phyloP scores from a whole-genome alignment of 2,113 vertebrate species.

The Thermophis baileyi region DNA sequence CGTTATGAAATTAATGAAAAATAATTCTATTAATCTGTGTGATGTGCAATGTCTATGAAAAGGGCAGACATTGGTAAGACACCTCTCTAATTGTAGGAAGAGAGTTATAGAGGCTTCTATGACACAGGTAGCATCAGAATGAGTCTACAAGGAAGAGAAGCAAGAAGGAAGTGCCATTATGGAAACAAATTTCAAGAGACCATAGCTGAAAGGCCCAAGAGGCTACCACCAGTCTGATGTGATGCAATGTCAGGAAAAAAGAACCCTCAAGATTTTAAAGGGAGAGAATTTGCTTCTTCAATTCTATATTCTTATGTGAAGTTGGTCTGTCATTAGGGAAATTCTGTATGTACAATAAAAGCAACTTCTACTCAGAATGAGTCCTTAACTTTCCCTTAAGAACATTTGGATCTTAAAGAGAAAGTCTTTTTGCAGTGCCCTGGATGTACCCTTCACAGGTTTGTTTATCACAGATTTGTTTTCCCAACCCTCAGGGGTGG shows the following conservation, averaged over 20 bases:
- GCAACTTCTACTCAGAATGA: background rate
- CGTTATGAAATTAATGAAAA: background rate
- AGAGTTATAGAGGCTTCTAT: background rate
- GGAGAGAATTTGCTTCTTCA: background rate
- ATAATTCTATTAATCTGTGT: background rate
- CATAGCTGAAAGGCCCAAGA: background rate
- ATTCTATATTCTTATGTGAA: background rate
- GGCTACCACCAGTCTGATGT: background rate
- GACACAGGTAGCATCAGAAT: background rate
- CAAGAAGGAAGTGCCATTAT: background rate
- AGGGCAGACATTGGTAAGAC: background rate
- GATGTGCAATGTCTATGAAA: background rate
- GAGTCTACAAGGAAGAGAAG: background rate
- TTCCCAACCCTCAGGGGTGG: background rate
- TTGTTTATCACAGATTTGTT: background rate
- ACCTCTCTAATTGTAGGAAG: background rate
- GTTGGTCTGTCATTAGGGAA: background rate
- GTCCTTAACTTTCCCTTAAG: background rate
- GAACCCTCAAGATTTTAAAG: background rate
- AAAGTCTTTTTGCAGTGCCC: background rate
- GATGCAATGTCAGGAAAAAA: background rate
- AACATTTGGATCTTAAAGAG: background rate
- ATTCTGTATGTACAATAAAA: background rate
- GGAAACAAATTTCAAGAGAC: background rate
- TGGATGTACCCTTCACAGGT: background rate